Base-by-base conservation (phyloP, 2,113 vertebrate species). In the Sitta europaea region DNA sequence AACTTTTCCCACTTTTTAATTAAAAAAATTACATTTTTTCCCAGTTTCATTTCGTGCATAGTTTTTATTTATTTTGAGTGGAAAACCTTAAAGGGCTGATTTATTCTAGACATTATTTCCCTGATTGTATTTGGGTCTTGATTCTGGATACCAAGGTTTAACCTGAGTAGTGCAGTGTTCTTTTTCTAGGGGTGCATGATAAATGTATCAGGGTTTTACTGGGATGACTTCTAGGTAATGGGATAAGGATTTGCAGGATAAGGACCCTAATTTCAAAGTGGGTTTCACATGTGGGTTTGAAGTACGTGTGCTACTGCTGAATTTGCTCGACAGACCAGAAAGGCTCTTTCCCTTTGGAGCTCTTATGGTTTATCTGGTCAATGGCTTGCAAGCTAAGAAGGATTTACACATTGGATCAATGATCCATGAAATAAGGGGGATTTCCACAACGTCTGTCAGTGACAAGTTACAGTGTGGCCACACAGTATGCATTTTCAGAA, bases 401-500 rank as follows among this genome's bases (percentile, higher is more conserved):
- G 95, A 96, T 96, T 97, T 97, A 87, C 75, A 89, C 73, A 82
- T 96, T 88, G 91, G 47, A 50, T 83, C 91, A 96, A 97, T 96
- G 97, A 95, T 96, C 95, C 96, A 93, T 96, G 90, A 96, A 97
- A 96, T 96, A 96, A 96, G 80, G 78, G 88, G 92, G 90, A 95
- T 96, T 97, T 97, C 92, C 93, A 94, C 94, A 84, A 66, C 14
- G 67, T 67, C 67, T 95, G 80, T 88, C 80, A 93, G 80, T 76
- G 95, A 86, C 77, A 94, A 93, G 91, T 97, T 96, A 95, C 90
- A 93, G 80, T 82, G 79, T 91, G 86, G 83, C 90, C 88, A 93
- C 77, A 93, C 80, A 92, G 66, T 96, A 40, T 84, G 65, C 59
- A 36, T 93, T 95, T 95, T 91, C 40, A 92, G 68, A 96, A 95